These are phyloP conservation scores for Coryphaenoides rupestris DNA, from an alignment of 2,113 vertebrate species.

Conservation along the genomic window DNA sequence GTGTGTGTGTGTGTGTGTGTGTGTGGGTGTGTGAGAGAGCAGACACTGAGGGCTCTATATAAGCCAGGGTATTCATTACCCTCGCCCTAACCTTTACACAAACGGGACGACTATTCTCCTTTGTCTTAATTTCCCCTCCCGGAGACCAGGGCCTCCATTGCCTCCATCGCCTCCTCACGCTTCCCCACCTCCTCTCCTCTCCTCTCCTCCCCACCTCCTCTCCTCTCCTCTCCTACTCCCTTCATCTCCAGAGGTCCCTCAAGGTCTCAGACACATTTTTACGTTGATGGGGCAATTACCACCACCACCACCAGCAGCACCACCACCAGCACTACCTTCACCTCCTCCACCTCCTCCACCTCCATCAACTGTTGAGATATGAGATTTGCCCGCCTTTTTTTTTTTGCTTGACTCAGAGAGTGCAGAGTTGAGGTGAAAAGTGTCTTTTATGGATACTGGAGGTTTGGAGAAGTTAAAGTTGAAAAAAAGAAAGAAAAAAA, in stretches of 20 bases:
- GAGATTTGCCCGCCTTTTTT: no score
- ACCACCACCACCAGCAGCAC: not conserved
- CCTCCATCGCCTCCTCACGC: no score
- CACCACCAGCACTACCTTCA: slow-evolving; percentile 1
- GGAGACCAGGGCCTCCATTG: no score
- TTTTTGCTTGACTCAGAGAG: no score
- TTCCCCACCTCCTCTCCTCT: slow-evolving; percentile 14
- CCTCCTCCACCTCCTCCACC: not conserved
- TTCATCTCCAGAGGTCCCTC: slow-evolving; percentile 59
- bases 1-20: slow-evolving; percentile 17
- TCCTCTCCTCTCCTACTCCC: slow-evolving; percentile 17
- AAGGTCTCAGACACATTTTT: slow-evolving; percentile 57
- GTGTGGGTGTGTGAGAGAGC: not conserved
- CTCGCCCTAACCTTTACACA: slow-evolving; percentile 75
- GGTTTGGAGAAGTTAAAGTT: no score
- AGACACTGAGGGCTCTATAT: slow-evolving; percentile 59
- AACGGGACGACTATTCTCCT: slow-evolving; percentile 65
- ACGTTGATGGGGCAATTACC: slow-evolving; percentile 48
- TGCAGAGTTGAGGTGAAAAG: no score
- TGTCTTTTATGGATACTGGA: no score
- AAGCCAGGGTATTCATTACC: slow-evolving; percentile 71
- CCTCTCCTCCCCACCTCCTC: slow-evolving; percentile 16
- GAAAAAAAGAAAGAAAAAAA: no score
- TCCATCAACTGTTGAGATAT: not conserved
- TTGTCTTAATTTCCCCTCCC: slow-evolving; percentile 68